A percentile compares a stretch with the other conserved stretches of the same genome.
Conservation (phyloP, 2,113 vertebrate species). For the Neogobius melanostomus region DNA sequence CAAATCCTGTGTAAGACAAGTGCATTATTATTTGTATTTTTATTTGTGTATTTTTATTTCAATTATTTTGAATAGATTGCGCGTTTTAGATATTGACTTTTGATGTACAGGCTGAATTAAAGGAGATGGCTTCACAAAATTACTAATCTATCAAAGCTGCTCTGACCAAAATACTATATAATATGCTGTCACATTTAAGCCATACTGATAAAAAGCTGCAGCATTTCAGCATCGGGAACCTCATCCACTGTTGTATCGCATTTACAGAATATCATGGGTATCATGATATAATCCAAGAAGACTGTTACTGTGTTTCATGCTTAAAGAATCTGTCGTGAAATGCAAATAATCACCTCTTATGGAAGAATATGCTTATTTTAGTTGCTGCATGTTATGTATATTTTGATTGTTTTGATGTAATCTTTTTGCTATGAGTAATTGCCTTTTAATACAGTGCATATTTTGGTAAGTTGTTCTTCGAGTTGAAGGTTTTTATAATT, state of each 20-base stretch:
- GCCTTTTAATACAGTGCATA: not conserved
- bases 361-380: not conserved
- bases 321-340: slow-evolving; percentile 1
- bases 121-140: not conserved
- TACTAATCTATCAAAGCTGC: slow-evolving; percentile 10
- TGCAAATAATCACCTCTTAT: slow-evolving; percentile 1
- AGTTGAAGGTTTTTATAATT: not conserved
- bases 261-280: not conserved
- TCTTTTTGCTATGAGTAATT: not conserved
- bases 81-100: not conserved
- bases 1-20: slow-evolving; percentile 33
- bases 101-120: not conserved
- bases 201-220: slow-evolving; percentile 8
- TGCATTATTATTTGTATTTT: slow-evolving; percentile 23
- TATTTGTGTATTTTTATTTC: slow-evolving; percentile 13
- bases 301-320: slow-evolving; percentile 10
- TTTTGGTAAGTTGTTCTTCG: slow-evolving; percentile 1
- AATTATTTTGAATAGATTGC: not conserved
- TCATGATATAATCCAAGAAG: slow-evolving; percentile 12
- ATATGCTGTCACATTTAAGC: slow-evolving; percentile 10
- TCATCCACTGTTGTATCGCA: not conserved
- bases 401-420: slow-evolving; percentile 4
- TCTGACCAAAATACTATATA: slow-evolving; percentile 10
- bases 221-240: not conserved
- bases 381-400: slow-evolving; percentile 13